Conservation (phyloP, 2,113 vertebrate genomes). For the Progne subis region DNA sequence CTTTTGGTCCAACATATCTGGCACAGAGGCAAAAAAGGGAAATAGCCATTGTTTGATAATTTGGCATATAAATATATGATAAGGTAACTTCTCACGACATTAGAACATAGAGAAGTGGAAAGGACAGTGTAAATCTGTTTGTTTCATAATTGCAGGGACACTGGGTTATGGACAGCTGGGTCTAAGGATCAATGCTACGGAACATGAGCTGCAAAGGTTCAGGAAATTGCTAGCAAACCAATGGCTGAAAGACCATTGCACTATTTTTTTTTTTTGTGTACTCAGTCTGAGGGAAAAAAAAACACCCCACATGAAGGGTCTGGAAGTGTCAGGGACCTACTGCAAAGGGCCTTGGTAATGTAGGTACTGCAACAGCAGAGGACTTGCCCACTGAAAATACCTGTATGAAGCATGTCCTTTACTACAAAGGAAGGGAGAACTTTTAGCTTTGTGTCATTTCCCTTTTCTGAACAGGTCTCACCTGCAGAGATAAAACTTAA, state of each 20-base stretch:
- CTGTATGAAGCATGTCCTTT: neutral
- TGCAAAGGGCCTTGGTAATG: neutral
- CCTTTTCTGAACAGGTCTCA: neutral
- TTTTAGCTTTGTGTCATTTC: neutral
- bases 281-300: neutral
- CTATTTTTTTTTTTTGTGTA: fast-evolving
- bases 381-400: neutral
- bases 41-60: neutral
- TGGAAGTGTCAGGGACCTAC: neutral
- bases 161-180: neutral
- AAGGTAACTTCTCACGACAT: neutral
- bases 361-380: neutral
- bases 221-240: neutral
- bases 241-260: neutral
- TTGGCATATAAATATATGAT: neutral
- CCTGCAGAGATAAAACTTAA: neutral
- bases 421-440: neutral
- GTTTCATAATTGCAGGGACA: neutral
- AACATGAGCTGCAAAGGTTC: neutral
- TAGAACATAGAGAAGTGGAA: neutral
- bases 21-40: neutral
- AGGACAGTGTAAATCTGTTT: neutral
- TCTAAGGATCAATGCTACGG: neutral
- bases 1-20: neutral
- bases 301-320: neutral